These are phyloP conservation scores for Lepus americanus DNA, from an alignment of 2,113 vertebrate species.

Conservation along the genomic window DNA sequence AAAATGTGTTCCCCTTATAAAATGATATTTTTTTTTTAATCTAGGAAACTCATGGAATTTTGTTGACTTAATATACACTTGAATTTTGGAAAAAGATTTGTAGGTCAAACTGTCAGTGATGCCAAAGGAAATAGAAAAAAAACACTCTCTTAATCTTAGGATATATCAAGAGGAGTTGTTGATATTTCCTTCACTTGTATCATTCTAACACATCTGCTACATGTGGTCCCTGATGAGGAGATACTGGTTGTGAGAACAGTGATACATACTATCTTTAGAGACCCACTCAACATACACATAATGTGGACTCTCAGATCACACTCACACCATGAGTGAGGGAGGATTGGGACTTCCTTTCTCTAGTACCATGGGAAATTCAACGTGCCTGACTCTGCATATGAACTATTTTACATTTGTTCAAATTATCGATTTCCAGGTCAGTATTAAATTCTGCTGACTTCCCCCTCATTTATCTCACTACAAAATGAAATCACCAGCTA, in stretches of 20 bases:
- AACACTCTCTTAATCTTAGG: slow-evolving; percentile 40
- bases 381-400: neutral
- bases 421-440: neutral
- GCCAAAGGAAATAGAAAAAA: slow-evolving; percentile 47
- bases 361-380: neutral
- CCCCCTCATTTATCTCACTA: neutral
- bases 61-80: slow-evolving; percentile 32
- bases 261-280: neutral
- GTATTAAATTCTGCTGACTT: slow-evolving; percentile 14
- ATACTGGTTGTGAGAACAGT: neutral
- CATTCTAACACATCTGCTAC: slow-evolving; percentile 27
- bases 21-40: slow-evolving; percentile 24
- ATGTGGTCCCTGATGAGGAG: neutral
- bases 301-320: neutral
- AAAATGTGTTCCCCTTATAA: neutral
- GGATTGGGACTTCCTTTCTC: neutral
- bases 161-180: slow-evolving; percentile 47
- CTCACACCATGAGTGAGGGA: neutral
- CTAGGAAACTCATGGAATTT: slow-evolving; percentile 18
- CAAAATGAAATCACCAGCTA: slow-evolving; percentile 34
- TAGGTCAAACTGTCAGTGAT: slow-evolving; percentile 17
- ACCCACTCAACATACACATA: neutral
- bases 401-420: slow-evolving; percentile 46
- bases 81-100: slow-evolving; percentile 41
- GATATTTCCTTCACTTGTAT: slow-evolving; percentile 8